Evolutionary conservation across 2,797 vertebrate species (phyloP).

Genomic region (Carcharodon carcharias): DNA sequence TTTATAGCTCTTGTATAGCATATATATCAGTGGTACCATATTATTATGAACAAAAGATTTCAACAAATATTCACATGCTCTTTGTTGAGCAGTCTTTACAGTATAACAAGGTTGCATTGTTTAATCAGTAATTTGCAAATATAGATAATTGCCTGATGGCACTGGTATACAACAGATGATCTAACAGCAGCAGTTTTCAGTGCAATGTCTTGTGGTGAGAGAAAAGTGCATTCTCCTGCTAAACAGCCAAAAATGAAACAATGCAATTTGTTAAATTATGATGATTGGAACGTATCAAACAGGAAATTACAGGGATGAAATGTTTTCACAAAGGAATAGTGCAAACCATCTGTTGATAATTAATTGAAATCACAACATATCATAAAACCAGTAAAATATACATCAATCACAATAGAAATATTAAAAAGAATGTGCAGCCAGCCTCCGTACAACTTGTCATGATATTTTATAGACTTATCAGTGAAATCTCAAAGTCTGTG

Average conservation of each 20-base stretch:
- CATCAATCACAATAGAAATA: background rate
- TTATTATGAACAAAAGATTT: background rate
- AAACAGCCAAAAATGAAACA: conserved; percentile 33
- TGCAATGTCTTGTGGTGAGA: background rate
- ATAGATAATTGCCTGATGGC: background rate
- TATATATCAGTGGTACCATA: background rate
- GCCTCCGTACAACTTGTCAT: background rate
- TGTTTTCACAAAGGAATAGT: conserved; percentile 27
- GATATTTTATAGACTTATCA: background rate
- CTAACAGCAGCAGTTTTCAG: conserved; percentile 4
- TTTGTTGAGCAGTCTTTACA: background rate
- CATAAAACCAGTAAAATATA: conserved; percentile 13
- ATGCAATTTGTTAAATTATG: background rate
- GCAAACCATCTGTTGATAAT: background rate
- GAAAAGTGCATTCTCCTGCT: background rate
- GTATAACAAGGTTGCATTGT: background rate
- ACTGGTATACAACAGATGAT: conserved; percentile 14
- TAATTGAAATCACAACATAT: background rate
- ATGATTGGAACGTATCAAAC: conserved; percentile 12
- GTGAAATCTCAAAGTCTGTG: background rate
- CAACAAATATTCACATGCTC: conserved; percentile 13
- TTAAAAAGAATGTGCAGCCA: background rate
- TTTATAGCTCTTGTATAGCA: background rate
- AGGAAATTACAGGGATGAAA: conserved; percentile 2
- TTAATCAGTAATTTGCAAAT: background rate